Base-by-base conservation (phyloP, 1,140 invertebrate species). In the Metopolophium dirhodum region DNA sequence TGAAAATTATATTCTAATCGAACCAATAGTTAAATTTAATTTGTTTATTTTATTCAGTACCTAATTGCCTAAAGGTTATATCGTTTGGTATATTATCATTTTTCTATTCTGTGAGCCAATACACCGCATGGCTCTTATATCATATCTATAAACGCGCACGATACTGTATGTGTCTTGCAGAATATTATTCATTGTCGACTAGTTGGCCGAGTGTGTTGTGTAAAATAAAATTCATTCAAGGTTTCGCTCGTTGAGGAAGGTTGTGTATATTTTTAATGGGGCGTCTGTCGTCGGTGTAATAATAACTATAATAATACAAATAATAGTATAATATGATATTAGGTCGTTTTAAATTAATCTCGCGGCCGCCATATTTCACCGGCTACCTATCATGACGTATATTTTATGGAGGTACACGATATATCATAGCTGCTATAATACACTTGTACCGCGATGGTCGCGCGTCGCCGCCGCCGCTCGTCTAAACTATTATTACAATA, bases 191-290 rank as follows among this genome's bases (percentile, higher is more conserved):
- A 85, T 49, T 47, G 86, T 88, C 86, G 30, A 51, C 30, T 18
- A 45, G 47, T n/a, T 35, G 14, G 86, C 14, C 30, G n/a, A 18
- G n/a, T 22, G 30, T 11, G 45, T 30, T 0, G 47, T 30, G 11
- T 14, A 35, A 22, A 49, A 88, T 3, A 23, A 88, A 88, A 51
- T 57, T 41, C 35, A 49, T 89, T 20, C 88, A 89, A 89, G 88
- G 88, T 57, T 41, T 57, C 11, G 22, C 8, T 57, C 35, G 35
- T 89, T 89, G 88, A 89, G 49, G 6, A 89, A 89, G 88, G 88
- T 89, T 89, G 37, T 57, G 88, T 4, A 11, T 11, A 23, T 54
- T 54, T 89, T 57, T 89, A 89, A 89, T 26, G 30, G 26, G 47
- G 30, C 41, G 82, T 86, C 20, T 45, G 20, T 45, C 61, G 14